phyloP scores from a whole-genome alignment of 2,797 vertebrate species.

The Xenentodon cancila region DNA sequence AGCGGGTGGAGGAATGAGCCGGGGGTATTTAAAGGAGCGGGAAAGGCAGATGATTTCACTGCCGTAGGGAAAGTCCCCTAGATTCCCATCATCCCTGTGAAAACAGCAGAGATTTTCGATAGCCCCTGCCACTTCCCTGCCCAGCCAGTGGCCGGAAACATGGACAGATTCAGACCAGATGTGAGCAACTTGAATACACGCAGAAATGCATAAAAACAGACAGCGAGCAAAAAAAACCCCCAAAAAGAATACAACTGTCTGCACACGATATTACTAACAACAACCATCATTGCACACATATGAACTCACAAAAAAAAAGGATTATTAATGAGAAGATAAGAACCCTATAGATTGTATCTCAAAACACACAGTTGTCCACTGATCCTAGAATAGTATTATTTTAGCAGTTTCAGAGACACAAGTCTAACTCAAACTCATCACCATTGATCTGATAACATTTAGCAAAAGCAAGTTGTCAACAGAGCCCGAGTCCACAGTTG shows the following conservation, averaged over 20 bases:
- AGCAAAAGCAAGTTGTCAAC: constrained; percentile 65
- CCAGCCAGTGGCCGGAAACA: constrained; percentile 80
- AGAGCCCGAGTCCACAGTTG: constrained; percentile 63
- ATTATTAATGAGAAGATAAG: constrained; percentile 58
- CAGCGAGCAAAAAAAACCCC: constrained; percentile 18
- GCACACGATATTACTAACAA: constrained; percentile 36
- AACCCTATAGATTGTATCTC: constrained; percentile 67
- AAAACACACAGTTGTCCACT: constrained; percentile 54
- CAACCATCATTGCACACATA: constrained; percentile 10
- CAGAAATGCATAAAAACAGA: constrained; percentile 16
- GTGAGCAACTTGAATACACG: constrained; percentile 58
- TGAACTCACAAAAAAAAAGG: constrained; percentile 8
- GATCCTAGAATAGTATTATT: constrained; percentile 72
- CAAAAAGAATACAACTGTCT: constrained; percentile 43
- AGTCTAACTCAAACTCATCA: constrained; percentile 55
- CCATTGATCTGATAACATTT: constrained; percentile 67
- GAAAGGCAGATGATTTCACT: constrained; percentile 82
- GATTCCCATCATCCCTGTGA: constrained; percentile 83
- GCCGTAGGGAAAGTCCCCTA: constrained; percentile 83
- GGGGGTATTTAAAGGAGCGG: constrained; percentile 81
- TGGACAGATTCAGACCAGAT: constrained; percentile 84
- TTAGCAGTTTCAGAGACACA: constrained; percentile 60
- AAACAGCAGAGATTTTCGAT: constrained; percentile 83
- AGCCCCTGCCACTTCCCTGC: constrained; percentile 82
- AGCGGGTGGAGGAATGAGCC: constrained; percentile 73